phyloP scores from a whole-genome alignment of 30 jellyfish, hydroid and myxozoan species.

The Rhopilema esculentum region DNA sequence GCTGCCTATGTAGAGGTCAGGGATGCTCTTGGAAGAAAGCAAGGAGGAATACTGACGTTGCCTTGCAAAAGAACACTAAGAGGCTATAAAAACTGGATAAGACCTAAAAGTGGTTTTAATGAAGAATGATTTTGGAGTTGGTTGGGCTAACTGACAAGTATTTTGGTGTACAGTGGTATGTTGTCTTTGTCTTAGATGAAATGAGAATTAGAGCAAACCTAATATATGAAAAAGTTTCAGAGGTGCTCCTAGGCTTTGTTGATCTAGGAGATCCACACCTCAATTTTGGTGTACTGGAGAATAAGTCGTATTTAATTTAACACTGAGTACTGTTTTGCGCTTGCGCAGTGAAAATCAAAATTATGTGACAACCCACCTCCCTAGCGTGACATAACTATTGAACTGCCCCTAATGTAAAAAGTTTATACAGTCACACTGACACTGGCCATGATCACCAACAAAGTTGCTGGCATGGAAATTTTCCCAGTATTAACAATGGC shows the following conservation, averaged over 20 bases:
- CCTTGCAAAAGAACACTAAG: slow-evolving; percentile 84
- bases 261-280: slow-evolving; percentile 49
- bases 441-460: slow-evolving; percentile 47
- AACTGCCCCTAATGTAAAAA: slow-evolving; percentile 42
- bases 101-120: slow-evolving; percentile 68
- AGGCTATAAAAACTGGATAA: slow-evolving; percentile 64
- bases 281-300: slow-evolving; percentile 45
- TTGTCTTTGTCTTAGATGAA: slow-evolving; percentile 24
- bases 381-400: too few relatives aligned
- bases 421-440: slow-evolving; percentile 12
- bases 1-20: slow-evolving; percentile 73
- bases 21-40: too few relatives aligned
- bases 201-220: slow-evolving; percentile 44
- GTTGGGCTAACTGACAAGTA: slow-evolving; percentile 8
- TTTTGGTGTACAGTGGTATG: slow-evolving; percentile 35
- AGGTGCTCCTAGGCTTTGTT: slow-evolving; percentile 45
- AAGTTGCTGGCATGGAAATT: slow-evolving; percentile 43
- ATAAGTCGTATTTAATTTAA: too few relatives aligned
- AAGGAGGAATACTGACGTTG: slow-evolving; percentile 62
- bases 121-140: slow-evolving; percentile 31
- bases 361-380: slow-evolving; percentile 43
- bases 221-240: slow-evolving; percentile 42
- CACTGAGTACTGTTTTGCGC: too few relatives aligned
- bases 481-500: slow-evolving; percentile 10
- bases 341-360: too few relatives aligned